Conservation (phyloP, 2,888 invertebrate species). For the Shargacucullia verbasci region DNA sequence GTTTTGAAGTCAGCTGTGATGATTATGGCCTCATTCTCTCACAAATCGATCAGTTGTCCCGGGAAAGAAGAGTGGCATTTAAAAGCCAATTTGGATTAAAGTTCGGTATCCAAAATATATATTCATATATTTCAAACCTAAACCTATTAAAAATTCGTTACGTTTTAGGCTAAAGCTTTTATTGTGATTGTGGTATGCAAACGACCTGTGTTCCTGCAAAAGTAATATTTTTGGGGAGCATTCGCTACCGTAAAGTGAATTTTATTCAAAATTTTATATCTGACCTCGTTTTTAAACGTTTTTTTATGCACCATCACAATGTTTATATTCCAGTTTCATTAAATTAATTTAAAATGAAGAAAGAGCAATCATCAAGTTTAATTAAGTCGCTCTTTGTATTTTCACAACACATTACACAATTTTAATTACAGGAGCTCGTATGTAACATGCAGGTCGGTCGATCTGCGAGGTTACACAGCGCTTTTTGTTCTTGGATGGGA, state of each 20-base stretch:
- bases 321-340: conserved; percentile 2
- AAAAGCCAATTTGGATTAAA: too few relatives aligned
- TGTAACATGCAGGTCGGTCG: too few relatives aligned
- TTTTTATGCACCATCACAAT: conserved; percentile 12
- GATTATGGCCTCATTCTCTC: too few relatives aligned
- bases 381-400: too few relatives aligned
- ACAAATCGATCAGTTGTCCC: too few relatives aligned
- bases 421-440: too few relatives aligned
- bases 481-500: too few relatives aligned
- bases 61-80: too few relatives aligned
- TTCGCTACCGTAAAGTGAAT: conserved; percentile 15
- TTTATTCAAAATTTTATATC: conserved; percentile 23
- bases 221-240: conserved; percentile 27
- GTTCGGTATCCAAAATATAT: neutral
- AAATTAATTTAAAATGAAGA: conserved; percentile 1
- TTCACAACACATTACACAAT: too few relatives aligned
- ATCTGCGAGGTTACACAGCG: too few relatives aligned
- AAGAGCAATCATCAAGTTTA: too few relatives aligned
- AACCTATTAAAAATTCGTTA: conserved; percentile 23
- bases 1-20: too few relatives aligned
- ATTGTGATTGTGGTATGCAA: conserved; percentile 32
- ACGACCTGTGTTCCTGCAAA: conserved; percentile 5
- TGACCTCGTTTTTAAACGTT: conserved; percentile 16
- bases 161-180: conserved; percentile 33
- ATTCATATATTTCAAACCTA: conserved; percentile 8